phyloP scores from a whole-genome alignment of 1,140 invertebrate genomes.

The Drosophila tristis region DNA sequence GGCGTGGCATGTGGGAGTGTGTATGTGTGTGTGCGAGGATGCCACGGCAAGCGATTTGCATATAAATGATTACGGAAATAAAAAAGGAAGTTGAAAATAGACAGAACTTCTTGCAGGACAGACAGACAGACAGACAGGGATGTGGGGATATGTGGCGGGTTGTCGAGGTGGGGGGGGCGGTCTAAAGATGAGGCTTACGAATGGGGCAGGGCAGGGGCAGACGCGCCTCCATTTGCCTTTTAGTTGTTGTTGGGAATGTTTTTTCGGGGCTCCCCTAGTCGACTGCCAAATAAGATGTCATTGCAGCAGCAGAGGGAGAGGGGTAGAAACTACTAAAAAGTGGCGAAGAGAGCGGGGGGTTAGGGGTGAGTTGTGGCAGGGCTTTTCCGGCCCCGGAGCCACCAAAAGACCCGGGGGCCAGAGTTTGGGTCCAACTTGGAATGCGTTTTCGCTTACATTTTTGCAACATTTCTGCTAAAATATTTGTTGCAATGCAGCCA shows the following conservation, averaged over 20 bases:
- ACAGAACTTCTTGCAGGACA: slow-evolving; percentile 50
- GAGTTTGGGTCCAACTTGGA: slow-evolving; percentile 8
- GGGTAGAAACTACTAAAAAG: background rate
- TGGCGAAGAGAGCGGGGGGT: background rate
- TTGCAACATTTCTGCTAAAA: slow-evolving; percentile 69
- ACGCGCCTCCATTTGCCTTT: background rate
- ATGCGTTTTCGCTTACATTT: slow-evolving; percentile 70
- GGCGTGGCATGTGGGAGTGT: slow-evolving; percentile 33
- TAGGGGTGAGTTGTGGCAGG: background rate
- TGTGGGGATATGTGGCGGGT: slow-evolving; percentile 6
- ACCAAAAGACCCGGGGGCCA: background rate
- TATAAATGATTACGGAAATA: slow-evolving; percentile 83
- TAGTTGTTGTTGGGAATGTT: slow-evolving; percentile 35
- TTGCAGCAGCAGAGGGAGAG: slow-evolving; percentile 20
- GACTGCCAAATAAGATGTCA: slow-evolving; percentile 62
- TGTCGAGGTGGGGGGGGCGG: background rate
- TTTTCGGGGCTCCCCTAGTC: slow-evolving; percentile 21
- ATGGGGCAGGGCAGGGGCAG: no score
- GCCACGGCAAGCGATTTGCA: slow-evolving; percentile 72
- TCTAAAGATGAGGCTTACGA: background rate
- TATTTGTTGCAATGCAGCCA: slow-evolving; percentile 54
- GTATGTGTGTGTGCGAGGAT: slow-evolving; percentile 40
- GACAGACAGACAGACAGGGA: slow-evolving; percentile 1
- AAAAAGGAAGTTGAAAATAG: slow-evolving; percentile 81
- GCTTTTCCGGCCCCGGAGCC: background rate